Conservation (phyloP, 2,888 invertebrate species). For the Drosophila eohydei region DNA sequence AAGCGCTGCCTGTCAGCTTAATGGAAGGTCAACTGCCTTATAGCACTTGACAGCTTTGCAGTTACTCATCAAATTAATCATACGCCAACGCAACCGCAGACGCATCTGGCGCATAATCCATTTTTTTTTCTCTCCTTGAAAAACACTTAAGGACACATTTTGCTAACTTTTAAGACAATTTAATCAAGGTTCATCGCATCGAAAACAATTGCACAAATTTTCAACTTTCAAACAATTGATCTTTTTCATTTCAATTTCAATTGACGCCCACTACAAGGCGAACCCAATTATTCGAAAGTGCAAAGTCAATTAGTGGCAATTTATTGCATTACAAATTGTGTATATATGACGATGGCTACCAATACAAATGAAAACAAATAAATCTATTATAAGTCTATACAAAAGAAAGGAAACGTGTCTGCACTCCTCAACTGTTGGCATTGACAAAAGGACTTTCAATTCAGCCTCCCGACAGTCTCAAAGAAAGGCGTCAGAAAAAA, state of each 20-base stretch:
- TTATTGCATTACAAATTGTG: conserved; percentile 51
- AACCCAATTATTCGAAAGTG: conserved; percentile 33
- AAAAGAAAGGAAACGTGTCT: not conserved
- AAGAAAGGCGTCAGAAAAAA: not conserved
- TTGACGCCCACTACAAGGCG: conserved; percentile 32
- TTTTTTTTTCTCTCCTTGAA: conserved; percentile 26
- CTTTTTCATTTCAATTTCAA: conserved; percentile 28
- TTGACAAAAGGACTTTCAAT: conserved; percentile 5
- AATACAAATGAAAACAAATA: conserved; percentile 30
- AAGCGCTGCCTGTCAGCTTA: conserved; percentile 13
- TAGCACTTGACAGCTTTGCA: conserved; percentile 2
- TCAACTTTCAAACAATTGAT: conserved; percentile 29
- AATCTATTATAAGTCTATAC: conserved; percentile 2
- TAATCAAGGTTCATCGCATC: not conserved
- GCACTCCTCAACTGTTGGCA: not conserved
- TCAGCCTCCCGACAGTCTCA: not conserved
- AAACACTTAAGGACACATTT: not conserved
- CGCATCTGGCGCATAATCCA: conserved; percentile 29
- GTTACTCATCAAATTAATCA: conserved; percentile 61
- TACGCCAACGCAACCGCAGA: conserved; percentile 45
- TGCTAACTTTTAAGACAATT: not conserved
- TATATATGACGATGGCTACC: conserved; percentile 8
- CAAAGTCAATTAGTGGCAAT: conserved; percentile 72
- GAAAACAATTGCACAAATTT: conserved; percentile 24
- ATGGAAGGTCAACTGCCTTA: conserved; percentile 19